Evolutionary conservation across 1,140 invertebrate genomes (phyloP), one percentile per base, ranked within the genome.

Genomic region (Drosophila punjabiensis): DNA sequence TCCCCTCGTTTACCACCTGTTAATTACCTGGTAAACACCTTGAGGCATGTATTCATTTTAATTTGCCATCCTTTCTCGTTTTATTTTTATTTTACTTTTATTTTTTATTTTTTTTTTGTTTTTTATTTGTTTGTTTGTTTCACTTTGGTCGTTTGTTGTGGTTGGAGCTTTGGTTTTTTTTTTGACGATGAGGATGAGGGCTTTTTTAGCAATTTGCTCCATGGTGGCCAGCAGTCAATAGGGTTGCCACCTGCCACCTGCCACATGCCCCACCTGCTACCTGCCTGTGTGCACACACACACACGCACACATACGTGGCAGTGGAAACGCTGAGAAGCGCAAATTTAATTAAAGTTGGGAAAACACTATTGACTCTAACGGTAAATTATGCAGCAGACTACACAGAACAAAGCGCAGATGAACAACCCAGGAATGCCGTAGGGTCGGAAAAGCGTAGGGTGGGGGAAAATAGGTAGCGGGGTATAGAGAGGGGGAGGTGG

Each of bases 281-380:
- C 47, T 58, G 37, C 24, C 32, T 20, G 52, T 9, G 18, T 18
- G 24, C 59, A 63, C 58, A 48, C 45, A 61, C 16, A 16, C 43
- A 61, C 47, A 43, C 61, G 55, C 37, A 53, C 56, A 35, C 56
- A 70, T 35, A 59, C 55, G 39, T 58, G 61, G 37, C 45, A 45
- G 52, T 50, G 53, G 73, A 77, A 50, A 79, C 53, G 79, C 65
- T 70, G 60, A 76, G 85, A 55, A 88, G 85, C 85, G 81, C 84
- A 88, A 88, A 88, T 88, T 88, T 88, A 88, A 88, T 88, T 88
- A 88, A 88, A 88, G 85, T 88, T 89, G 78, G 81, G 74, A 88
- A 81, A 88, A 89, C 85, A 84, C 69, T 89, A 88, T 88, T 89
- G 85, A 88, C 85, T 88, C 85, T 52, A 84, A 85, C 85, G 81